phyloP scores from a whole-genome alignment of 1,140 invertebrate genomes.

The Ceratitis capitata region DNA sequence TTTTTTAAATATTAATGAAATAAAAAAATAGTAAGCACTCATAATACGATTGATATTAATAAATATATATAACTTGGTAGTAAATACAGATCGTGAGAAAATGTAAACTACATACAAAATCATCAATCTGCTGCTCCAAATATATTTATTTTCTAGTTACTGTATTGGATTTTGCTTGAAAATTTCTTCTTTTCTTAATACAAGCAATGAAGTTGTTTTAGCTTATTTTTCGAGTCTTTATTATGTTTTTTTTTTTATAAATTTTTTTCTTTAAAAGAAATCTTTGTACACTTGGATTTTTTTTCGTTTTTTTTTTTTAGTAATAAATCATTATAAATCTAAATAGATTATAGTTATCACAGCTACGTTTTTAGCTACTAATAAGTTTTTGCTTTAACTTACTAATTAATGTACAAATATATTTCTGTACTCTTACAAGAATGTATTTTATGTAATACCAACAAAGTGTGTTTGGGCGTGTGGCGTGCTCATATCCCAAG shows the following conservation, averaged over 20 bases:
- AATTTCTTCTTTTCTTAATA: background rate
- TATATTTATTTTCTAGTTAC: background rate
- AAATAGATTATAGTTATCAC: conserved; percentile 11
- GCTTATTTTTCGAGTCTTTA: conserved; percentile 6
- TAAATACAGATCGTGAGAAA: background rate
- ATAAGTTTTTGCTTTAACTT: background rate
- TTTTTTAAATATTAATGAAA: background rate
- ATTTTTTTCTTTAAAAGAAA: background rate
- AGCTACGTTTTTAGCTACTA: conserved; percentile 20
- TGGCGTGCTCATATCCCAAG: background rate
- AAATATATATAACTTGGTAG: background rate
- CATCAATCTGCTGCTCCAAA: background rate
- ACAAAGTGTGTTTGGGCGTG: conserved; percentile 19
- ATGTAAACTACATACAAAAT: background rate
- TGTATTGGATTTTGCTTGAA: background rate
- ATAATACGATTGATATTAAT: background rate
- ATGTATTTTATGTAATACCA: background rate
- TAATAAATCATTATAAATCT: conserved; percentile 19
- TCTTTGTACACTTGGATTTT: background rate
- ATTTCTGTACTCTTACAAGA: conserved; percentile 27
- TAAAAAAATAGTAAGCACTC: background rate
- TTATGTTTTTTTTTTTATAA: conserved; percentile 4
- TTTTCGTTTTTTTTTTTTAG: conserved; percentile 2
- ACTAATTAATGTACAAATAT: conserved; percentile 39
- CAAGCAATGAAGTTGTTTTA: conserved; percentile 21